A percentile compares a stretch with the other conserved stretches of the same genome.
These are phyloP conservation scores for Mionectes macconnelli DNA, from an alignment of 2,113 vertebrate species.

Conservation along the genomic window DNA sequence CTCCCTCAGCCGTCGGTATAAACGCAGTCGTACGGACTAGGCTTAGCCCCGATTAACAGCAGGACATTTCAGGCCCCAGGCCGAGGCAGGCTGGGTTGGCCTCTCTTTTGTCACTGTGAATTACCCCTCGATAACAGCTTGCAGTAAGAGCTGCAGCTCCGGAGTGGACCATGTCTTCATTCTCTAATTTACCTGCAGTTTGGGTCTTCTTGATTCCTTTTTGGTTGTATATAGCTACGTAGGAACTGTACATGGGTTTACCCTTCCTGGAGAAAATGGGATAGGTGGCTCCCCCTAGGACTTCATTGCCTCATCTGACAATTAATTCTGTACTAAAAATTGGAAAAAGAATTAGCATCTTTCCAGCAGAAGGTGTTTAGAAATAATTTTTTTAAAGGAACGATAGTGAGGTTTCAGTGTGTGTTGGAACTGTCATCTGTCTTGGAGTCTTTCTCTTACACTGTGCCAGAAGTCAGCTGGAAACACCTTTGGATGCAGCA, in stretches of 20 bases:
- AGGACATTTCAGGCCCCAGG: not conserved
- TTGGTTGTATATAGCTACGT: accelerated
- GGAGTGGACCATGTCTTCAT: not conserved
- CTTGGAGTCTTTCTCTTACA: not conserved
- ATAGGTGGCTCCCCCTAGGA: not conserved
- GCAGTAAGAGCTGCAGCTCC: not conserved
- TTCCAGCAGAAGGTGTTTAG: not conserved
- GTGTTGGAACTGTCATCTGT: not conserved
- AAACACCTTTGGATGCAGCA: not conserved
- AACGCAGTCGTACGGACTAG: accelerated
- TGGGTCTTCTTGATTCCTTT: not conserved
- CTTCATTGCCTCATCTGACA: not conserved
- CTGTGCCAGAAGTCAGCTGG: not conserved
- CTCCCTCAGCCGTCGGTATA: accelerated
- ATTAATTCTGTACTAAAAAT: not conserved
- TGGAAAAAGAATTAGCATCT: not conserved
- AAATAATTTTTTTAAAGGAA: not conserved
- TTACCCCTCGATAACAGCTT: not conserved
- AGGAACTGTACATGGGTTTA: not conserved
- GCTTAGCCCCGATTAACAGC: not conserved
- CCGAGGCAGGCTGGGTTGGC: not conserved
- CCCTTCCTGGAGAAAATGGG: not conserved
- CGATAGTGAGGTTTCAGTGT: not conserved
- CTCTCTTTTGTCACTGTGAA: not conserved
- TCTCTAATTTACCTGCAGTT: not conserved